These are phyloP conservation scores for Acrocera orbiculus DNA, from an alignment of 2,888 invertebrate species.

Conservation along the genomic window DNA sequence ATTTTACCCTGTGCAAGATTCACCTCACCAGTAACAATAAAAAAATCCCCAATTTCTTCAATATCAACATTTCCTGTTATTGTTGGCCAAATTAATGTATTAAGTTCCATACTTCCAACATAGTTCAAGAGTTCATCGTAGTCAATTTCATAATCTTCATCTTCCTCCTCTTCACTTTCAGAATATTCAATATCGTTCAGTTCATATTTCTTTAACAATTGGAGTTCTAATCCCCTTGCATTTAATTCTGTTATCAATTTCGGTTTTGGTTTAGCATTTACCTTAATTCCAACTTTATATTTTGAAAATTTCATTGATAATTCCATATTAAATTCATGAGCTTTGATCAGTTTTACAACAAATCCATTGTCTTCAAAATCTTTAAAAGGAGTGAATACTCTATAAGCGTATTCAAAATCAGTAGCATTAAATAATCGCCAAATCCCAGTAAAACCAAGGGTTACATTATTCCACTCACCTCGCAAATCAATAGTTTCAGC, in stretches of 20 bases:
- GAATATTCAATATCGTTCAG: slow-evolving; percentile 20
- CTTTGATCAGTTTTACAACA: slow-evolving; percentile 42
- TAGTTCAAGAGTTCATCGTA: slow-evolving; percentile 33
- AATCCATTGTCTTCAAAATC: slow-evolving; percentile 62
- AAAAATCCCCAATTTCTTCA: slow-evolving; percentile 35
- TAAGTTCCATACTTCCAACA: slow-evolving; percentile 37
- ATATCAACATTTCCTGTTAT: slow-evolving; percentile 37
- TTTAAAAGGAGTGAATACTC: slow-evolving; percentile 58
- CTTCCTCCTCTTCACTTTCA: slow-evolving; percentile 16
- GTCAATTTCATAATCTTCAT: slow-evolving; percentile 26
- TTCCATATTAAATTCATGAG: slow-evolving; percentile 49
- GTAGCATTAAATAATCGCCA: slow-evolving; percentile 42
- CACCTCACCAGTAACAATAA: slow-evolving; percentile 33
- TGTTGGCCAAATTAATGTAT: slow-evolving; percentile 39
- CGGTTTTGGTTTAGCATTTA: slow-evolving; percentile 24
- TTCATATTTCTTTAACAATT: slow-evolving; percentile 17
- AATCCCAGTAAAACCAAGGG: slow-evolving; percentile 59
- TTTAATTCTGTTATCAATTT: slow-evolving; percentile 24
- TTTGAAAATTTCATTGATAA: slow-evolving; percentile 48
- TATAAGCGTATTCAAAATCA: slow-evolving; percentile 62
- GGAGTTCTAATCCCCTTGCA: slow-evolving; percentile 3
- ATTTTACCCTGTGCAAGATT: slow-evolving; percentile 38
- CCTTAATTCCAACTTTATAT: slow-evolving; percentile 37
- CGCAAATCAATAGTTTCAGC: slow-evolving; percentile 54
- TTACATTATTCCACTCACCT: slow-evolving; percentile 54